Base-by-base conservation (phyloP, 2,797 vertebrate species). In the Hafferia zeledoni region DNA sequence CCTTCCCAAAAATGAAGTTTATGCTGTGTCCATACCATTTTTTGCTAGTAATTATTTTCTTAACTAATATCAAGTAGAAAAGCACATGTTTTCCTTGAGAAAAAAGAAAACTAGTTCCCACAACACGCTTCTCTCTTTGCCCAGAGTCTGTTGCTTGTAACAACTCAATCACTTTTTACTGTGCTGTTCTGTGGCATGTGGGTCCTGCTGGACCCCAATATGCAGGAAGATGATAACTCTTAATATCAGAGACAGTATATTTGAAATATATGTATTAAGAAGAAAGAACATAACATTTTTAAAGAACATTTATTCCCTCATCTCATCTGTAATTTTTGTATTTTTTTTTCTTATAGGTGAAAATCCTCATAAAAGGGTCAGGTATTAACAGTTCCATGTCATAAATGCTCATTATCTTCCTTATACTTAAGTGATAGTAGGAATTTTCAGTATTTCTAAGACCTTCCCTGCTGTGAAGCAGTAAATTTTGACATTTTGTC, bases 401-500 rank as follows among this genome's bases (percentile, higher is more conserved):
- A 61, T 84, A 95, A 93, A 64, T 94, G 83, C 75, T 71, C 77
- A 53, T 87, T 96, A 80, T 64, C 83, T 80, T 89, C 81, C 78
- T 93, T 90, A 56, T 74, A 75, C 71, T 89, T 64, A 53, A 82
- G 41, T 8, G 64, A 74, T 57, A 79, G 57, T 57, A 91, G 57
- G 68, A 93, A 65, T 46, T 94, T 94, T 28, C 74, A 87, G 70
- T 70, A 71, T 87, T 94, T 93, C 68, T 64, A 70, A 90, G 88
- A 39, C 27, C 22, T 88, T 50, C 64, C 78, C 83, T 95, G 68
- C 86, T 92, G 92, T 90, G 86, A 89, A 93, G 89, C 75, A 87
- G 90, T 92, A 95, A 90, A 92, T 92, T 95, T 90, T 95, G 94
- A 92, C 83, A 60, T 93, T 65, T 47, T 94, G 74, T 84, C 37